phyloP scores from a whole-genome alignment of 2,113 vertebrate genomes.

The Hemibagrus wyckioides region DNA sequence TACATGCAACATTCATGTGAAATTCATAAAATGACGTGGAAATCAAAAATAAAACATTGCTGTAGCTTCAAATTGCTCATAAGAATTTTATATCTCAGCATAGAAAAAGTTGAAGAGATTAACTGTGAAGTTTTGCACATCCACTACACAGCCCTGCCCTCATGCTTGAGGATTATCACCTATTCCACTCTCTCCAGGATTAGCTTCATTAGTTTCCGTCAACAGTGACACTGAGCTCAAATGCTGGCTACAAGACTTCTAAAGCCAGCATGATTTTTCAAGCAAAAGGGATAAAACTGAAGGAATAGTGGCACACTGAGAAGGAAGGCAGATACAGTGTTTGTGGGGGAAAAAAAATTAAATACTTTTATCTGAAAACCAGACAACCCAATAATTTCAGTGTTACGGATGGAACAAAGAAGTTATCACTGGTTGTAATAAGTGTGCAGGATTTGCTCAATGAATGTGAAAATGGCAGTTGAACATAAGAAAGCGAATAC shows the following conservation, averaged over 20 bases:
- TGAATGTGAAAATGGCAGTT: neutral
- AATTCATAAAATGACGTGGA: neutral
- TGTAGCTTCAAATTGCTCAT: neutral
- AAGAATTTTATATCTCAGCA: neutral
- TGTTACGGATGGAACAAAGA: neutral
- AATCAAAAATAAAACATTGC: neutral
- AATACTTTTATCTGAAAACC: neutral
- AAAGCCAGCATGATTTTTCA: slow-evolving; percentile 4
- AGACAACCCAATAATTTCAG: neutral
- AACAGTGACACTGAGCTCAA: neutral
- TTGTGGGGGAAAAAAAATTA: neutral
- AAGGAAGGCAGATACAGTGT: neutral
- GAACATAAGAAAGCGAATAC: neutral
- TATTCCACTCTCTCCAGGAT: neutral
- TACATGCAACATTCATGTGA: neutral
- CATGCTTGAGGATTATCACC: neutral
- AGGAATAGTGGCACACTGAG: neutral
- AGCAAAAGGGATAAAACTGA: neutral
- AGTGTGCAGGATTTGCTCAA: neutral
- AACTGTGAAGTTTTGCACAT: neutral
- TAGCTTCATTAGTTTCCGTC: neutral
- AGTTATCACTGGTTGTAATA: neutral
- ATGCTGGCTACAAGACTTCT: neutral
- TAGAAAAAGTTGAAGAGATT: neutral
- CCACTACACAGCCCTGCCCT: neutral